A percentile compares a stretch with the other conserved stretches of the same genome.
These are phyloP conservation scores for Himalopsyche phryganea DNA, from an alignment of 1,140 invertebrate genomes.

Conservation along the genomic window DNA sequence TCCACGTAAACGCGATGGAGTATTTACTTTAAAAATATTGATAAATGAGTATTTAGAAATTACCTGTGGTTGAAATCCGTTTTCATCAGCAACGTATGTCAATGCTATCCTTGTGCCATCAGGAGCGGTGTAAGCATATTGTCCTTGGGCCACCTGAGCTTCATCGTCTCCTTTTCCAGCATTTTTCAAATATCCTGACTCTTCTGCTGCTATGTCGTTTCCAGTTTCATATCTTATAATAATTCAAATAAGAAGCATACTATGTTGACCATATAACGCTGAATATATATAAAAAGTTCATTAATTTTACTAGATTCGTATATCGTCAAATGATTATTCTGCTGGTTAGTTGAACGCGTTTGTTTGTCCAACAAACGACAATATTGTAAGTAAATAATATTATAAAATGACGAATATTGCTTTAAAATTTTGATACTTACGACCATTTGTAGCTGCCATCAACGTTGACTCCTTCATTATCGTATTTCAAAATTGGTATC, in stretches of 20 bases:
- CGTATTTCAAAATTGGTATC: constrained; percentile 54
- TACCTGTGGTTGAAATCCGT: constrained; percentile 64
- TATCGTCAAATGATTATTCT: too few relatives aligned
- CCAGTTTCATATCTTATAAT: constrained; percentile 55
- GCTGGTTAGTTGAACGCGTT: too few relatives aligned
- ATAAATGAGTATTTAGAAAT: too few relatives aligned
- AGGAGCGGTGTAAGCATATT: constrained; percentile 69
- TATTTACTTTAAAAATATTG: too few relatives aligned
- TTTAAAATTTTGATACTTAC: too few relatives aligned
- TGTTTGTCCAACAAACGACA: too few relatives aligned
- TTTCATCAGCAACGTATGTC: constrained; percentile 73
- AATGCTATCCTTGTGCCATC: constrained; percentile 68
- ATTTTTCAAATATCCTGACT: constrained; percentile 67
- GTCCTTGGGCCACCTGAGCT: constrained; percentile 61
- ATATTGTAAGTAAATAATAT: too few relatives aligned
- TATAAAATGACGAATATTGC: too few relatives aligned
- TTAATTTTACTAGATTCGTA: too few relatives aligned
- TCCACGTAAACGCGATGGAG: too few relatives aligned
- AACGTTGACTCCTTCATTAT: constrained; percentile 60
- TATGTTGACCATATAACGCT: neutral
- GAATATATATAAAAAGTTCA: too few relatives aligned
- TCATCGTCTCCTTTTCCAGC: constrained; percentile 59
- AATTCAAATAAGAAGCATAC: constrained; percentile 1
- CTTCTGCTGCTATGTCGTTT: constrained; percentile 68
- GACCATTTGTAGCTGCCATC: constrained; percentile 66